phyloP scores from a whole-genome alignment of 2,888 invertebrate species.

The Orchestes rusci region DNA sequence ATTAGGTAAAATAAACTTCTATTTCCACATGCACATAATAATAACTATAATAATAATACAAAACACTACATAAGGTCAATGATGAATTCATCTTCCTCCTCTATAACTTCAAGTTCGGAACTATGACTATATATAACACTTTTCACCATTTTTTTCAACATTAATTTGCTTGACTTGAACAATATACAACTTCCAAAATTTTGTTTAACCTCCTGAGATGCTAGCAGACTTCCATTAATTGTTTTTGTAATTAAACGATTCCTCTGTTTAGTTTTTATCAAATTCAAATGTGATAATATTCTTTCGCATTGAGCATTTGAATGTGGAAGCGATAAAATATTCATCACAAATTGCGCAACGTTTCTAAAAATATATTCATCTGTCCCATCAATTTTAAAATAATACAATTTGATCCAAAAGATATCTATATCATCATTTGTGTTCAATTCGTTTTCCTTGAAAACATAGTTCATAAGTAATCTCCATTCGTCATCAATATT shows the following conservation, averaged over 20 bases:
- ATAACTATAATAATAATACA: too few species aligned
- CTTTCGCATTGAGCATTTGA: conserved; percentile 5
- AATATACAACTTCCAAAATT: neutral
- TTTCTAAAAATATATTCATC: neutral
- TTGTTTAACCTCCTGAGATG: conserved; percentile 1
- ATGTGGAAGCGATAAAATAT: conserved; percentile 4
- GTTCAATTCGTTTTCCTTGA: conserved; percentile 4
- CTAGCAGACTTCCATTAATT: conserved; percentile 5
- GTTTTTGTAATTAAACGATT: conserved; percentile 1
- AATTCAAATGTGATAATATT: conserved; percentile 4
- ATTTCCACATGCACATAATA: too few species aligned
- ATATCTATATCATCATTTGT: conserved; percentile 6
- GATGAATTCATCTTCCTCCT: too few species aligned
- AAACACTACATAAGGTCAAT: too few species aligned
- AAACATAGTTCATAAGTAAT: conserved; percentile 1
- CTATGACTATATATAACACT: neutral
- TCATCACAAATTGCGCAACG: conserved; percentile 2
- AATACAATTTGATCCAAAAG: conserved; percentile 2
- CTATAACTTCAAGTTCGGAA: neutral
- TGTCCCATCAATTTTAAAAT: neutral
- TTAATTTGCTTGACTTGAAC: conserved; percentile 1
- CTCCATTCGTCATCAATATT: conserved; percentile 6
- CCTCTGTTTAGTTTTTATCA: conserved; percentile 1
- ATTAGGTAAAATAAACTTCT: too few species aligned
- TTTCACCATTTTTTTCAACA: conserved; percentile 2